These are phyloP conservation scores for Climacteris rufus DNA, from an alignment of 2,113 vertebrate species.

Conservation along the genomic window DNA sequence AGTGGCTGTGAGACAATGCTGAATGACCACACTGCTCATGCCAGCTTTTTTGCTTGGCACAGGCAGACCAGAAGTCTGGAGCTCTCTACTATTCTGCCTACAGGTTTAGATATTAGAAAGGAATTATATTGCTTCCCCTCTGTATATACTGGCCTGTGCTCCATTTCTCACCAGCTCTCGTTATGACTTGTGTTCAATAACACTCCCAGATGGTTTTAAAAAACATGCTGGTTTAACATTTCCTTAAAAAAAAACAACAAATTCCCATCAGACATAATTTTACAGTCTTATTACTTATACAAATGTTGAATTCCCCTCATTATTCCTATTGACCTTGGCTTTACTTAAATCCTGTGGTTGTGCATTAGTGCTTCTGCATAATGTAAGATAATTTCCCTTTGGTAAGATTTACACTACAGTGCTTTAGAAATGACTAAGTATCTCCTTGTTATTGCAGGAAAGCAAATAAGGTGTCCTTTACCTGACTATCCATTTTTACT, in stretches of 20 bases:
- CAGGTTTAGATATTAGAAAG: background rate
- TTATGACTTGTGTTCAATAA: conserved; percentile 8
- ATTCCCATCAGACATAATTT: conserved; percentile 60
- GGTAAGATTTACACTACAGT: conserved; percentile 24
- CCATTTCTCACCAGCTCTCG: background rate
- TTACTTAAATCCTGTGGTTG: conserved; percentile 46
- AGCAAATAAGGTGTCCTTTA: conserved; percentile 38
- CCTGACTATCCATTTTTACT: background rate
- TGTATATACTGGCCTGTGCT: background rate
- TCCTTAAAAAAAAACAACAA: conserved; percentile 10
- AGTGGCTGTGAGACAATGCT: fast-evolving
- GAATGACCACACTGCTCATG: fast-evolving
- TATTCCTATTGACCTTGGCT: conserved; percentile 64
- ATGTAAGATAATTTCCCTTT: conserved; percentile 35
- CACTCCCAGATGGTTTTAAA: background rate
- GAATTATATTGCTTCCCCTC: background rate
- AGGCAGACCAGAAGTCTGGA: background rate
- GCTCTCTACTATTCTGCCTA: background rate
- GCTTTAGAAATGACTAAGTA: conserved; percentile 40
- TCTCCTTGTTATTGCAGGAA: conserved; percentile 22
- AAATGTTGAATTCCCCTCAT: conserved; percentile 53
- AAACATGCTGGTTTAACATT: conserved; percentile 38
- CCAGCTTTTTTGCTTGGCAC: background rate
- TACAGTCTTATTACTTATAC: conserved; percentile 39
- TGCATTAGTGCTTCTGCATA: conserved; percentile 52